Conservation (phyloP, 2,888 invertebrate genomes). For the Chorisops tibialis region DNA sequence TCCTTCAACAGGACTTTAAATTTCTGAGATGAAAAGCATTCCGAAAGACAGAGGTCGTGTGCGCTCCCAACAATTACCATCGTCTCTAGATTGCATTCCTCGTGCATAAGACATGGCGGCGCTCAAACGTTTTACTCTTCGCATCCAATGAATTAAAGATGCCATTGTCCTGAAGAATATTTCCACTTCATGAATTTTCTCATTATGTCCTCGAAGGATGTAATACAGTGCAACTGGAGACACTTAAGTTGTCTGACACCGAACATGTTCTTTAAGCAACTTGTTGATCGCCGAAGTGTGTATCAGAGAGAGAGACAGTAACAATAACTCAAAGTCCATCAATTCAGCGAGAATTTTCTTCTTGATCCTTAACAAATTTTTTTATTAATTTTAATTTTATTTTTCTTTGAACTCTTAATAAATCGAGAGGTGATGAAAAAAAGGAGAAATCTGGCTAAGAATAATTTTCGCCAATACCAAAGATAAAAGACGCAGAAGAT, state of each 20-base stretch:
- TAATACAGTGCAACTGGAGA: conserved; percentile 1
- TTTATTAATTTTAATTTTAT: no score
- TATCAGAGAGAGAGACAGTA: no score
- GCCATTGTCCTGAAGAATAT: conserved; percentile 31
- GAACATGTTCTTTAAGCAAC: conserved; percentile 19
- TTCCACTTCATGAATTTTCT: conserved; percentile 35
- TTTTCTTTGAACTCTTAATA: no score
- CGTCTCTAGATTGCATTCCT: conserved; percentile 1
- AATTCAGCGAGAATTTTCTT: no score
- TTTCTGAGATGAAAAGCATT: conserved; percentile 16
- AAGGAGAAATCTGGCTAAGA: no score
- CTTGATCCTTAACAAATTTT: no score
- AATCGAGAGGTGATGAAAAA: no score
- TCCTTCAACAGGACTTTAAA: no score
- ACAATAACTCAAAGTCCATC: no score
- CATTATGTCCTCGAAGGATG: conserved; percentile 32
- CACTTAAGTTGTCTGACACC: conserved; percentile 9
- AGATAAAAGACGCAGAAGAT: background rate
- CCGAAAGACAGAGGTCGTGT: conserved; percentile 13
- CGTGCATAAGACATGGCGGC: background rate
- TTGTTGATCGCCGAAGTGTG: conserved; percentile 4
- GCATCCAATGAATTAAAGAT: conserved; percentile 32
- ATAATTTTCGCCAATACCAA: background rate
- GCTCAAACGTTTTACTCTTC: background rate
- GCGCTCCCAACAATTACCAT: conserved; percentile 20